These are phyloP conservation scores for Neoscelio sp. DNA, from an alignment of 2,888 invertebrate species.

Conservation along the genomic window DNA sequence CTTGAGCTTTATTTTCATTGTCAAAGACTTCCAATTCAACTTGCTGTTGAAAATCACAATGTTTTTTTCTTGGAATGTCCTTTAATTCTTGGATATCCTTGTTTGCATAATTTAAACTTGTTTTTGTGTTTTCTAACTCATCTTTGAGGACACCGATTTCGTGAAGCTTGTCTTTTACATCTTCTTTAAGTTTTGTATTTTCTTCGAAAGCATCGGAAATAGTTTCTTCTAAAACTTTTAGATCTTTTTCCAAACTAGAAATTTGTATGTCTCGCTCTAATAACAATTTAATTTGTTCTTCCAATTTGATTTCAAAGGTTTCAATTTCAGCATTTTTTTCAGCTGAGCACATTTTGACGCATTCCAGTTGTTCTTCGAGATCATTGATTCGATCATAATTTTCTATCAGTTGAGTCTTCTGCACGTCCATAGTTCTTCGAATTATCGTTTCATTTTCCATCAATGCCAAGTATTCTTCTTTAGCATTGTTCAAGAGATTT, in stretches of 20 bases:
- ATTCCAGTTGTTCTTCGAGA: slow-evolving; percentile 74
- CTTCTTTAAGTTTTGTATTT: not conserved
- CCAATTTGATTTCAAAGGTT: slow-evolving; percentile 30
- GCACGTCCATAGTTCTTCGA: slow-evolving; percentile 70
- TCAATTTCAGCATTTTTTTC: slow-evolving; percentile 69
- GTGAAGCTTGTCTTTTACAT: slow-evolving; percentile 1
- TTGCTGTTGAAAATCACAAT: not conserved
- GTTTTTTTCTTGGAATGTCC: not conserved
- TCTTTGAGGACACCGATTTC: slow-evolving; percentile 6
- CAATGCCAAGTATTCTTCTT: slow-evolving; percentile 78
- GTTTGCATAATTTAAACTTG: not conserved
- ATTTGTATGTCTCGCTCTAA: slow-evolving; percentile 24
- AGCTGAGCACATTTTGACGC: slow-evolving; percentile 73
- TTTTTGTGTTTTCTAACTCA: not conserved
- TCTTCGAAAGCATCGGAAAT: not conserved
- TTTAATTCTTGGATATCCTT: not conserved
- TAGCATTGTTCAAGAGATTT: slow-evolving; percentile 78
- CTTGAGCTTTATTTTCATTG: no score
- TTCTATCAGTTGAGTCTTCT: slow-evolving; percentile 71
- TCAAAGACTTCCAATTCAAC: no score
- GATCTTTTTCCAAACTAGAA: slow-evolving; percentile 5
- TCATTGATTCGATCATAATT: slow-evolving; percentile 74
- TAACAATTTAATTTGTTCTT: slow-evolving; percentile 37
- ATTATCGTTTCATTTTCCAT: slow-evolving; percentile 70
- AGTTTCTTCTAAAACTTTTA: not conserved